Percentiles rank a stretch among this genome's conserved stretches.
phyloP scores from a whole-genome alignment of 2,888 invertebrate genomes.

The Odontothrips loti region DNA sequence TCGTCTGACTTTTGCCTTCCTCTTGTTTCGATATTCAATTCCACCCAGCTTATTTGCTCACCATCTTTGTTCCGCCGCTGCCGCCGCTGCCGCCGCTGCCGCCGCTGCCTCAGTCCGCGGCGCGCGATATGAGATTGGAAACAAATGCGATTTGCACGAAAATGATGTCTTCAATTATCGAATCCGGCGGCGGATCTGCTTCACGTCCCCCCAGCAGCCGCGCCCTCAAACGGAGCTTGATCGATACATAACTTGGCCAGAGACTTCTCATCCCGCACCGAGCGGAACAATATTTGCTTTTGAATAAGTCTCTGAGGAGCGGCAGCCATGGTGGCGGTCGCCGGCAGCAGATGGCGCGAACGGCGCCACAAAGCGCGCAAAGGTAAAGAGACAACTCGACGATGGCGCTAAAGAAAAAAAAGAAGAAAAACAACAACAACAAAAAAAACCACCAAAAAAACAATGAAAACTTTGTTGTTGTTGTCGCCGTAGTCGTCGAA shows the following conservation, averaged over 20 bases:
- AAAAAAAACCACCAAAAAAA: too few relatives aligned
- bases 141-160: conserved; percentile 26
- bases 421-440: too few relatives aligned
- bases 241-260: conserved; percentile 13
- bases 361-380: too few relatives aligned
- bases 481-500: neutral
- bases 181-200: neutral
- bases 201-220: neutral
- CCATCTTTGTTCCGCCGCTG: neutral
- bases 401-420: neutral
- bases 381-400: neutral
- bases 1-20: neutral
- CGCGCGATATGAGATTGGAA: conserved; percentile 22
- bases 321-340: neutral
- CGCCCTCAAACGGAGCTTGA: neutral
- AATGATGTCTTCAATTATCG: conserved; percentile 26
- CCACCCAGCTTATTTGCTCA: conserved; percentile 20
- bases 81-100: neutral
- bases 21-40: conserved; percentile 26
- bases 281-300: conserved; percentile 7
- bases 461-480: too few relatives aligned
- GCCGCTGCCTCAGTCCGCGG: neutral
- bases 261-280: neutral
- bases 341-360: too few relatives aligned
- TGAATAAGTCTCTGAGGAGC: conserved; percentile 14